These are phyloP conservation scores for Lochmaea crataegi DNA, from an alignment of 2,888 invertebrate species.

Conservation along the genomic window DNA sequence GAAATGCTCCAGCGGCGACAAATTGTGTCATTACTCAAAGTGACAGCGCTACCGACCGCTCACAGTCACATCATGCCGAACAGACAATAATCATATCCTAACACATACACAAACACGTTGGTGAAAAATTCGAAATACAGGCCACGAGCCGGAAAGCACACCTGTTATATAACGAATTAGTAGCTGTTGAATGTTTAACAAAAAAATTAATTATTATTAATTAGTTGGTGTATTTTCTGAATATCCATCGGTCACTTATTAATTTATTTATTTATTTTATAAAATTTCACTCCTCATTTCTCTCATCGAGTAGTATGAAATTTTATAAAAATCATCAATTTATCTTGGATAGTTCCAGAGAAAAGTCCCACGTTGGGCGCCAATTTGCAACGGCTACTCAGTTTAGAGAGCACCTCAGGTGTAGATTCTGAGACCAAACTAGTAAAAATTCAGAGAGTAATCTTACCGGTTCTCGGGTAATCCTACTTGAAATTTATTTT, in stretches of 20 bases:
- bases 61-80: conserved; percentile 55
- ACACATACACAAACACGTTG: conserved; percentile 39
- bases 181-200: conserved; percentile 2
- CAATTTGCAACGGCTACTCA: too few relatives aligned
- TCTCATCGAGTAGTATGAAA: too few relatives aligned
- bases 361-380: too few relatives aligned
- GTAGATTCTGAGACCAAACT: too few relatives aligned
- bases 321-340: too few relatives aligned
- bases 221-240: not conserved
- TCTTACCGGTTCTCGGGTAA: too few relatives aligned
- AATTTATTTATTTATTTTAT: too few relatives aligned
- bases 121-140: conserved; percentile 3
- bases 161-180: conserved; percentile 10
- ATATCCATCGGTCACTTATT: not conserved
- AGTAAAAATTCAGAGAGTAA: too few relatives aligned
- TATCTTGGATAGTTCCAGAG: too few relatives aligned
- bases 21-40: conserved; percentile 60
- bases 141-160: not conserved
- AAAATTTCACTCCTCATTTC: too few relatives aligned
- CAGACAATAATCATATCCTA: conserved; percentile 56
- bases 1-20: conserved; percentile 55
- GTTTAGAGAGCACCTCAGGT: too few relatives aligned
- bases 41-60: conserved; percentile 57
- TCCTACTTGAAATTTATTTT: too few relatives aligned
- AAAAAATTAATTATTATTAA: not conserved